These are phyloP conservation scores for Brenthis hecate DNA, from an alignment of 2,888 invertebrate species.

Conservation along the genomic window DNA sequence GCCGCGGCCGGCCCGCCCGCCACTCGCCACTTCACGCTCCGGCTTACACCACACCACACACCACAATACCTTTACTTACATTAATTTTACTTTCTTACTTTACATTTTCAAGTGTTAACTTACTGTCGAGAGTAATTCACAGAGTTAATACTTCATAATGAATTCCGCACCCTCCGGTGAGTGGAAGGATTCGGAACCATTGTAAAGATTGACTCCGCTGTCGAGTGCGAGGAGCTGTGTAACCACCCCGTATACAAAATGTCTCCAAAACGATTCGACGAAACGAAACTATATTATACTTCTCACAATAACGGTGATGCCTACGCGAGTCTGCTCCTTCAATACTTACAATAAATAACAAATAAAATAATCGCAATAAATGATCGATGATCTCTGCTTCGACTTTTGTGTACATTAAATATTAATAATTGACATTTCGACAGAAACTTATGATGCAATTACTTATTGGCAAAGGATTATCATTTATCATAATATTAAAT, in stretches of 20 bases:
- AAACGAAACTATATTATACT: constrained; percentile 73
- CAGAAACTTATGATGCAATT: constrained; percentile 44
- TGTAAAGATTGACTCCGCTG: not conserved
- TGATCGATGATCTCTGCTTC: constrained; percentile 36
- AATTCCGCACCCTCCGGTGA: not conserved
- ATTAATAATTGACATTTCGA: constrained; percentile 54
- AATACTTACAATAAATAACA: constrained; percentile 35
- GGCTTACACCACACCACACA: constrained; percentile 35
- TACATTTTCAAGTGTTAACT: constrained; percentile 14
- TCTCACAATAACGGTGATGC: constrained; percentile 57
- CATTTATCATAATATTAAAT: constrained; percentile 33
- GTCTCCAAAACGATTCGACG: constrained; percentile 36
- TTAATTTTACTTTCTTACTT: constrained; percentile 18
- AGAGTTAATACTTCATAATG: not conserved
- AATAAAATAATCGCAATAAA: constrained; percentile 36
- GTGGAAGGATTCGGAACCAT: too few relatives aligned
- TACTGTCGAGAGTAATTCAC: constrained; percentile 5
- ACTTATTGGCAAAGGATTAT: constrained; percentile 40
- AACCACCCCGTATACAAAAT: constrained; percentile 28
- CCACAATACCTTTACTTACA: constrained; percentile 27
- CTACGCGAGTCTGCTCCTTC: constrained; percentile 51
- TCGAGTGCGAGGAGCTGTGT: constrained; percentile 28
- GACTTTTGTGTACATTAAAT: constrained; percentile 48
- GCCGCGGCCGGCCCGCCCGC: constrained; percentile 52
- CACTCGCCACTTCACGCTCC: constrained; percentile 47